These are phyloP conservation scores for Maniola hyperantus DNA, from an alignment of 2,888 invertebrate genomes.

Conservation along the genomic window DNA sequence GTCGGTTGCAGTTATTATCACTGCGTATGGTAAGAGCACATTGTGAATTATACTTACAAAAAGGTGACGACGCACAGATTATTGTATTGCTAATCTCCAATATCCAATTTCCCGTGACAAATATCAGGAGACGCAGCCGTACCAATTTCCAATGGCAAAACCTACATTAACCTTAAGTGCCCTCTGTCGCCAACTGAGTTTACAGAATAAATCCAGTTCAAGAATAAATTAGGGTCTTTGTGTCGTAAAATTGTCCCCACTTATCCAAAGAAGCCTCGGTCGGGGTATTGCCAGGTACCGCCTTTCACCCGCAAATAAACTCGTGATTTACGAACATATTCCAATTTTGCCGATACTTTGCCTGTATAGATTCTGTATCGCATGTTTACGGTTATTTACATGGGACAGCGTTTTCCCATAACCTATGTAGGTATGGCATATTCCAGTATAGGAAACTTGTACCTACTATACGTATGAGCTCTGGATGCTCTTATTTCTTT, in stretches of 20 bases:
- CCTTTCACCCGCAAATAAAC: slow-evolving; percentile 55
- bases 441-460: background rate
- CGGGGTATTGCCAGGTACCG: slow-evolving; percentile 48
- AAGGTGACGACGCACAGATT: no score
- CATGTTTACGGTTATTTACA: slow-evolving; percentile 18
- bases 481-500: no score
- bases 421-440: background rate
- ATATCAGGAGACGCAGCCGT: slow-evolving; percentile 65
- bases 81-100: slow-evolving; percentile 45
- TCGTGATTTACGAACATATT: slow-evolving; percentile 58
- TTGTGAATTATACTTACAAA: background rate
- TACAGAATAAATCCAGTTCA: slow-evolving; percentile 75
- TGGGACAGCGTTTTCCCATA: background rate
- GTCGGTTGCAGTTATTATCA: no score
- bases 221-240: slow-evolving; percentile 80
- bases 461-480: no score
- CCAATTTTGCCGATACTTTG: slow-evolving; percentile 37
- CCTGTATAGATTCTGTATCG: slow-evolving; percentile 21
- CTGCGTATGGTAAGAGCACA: no score
- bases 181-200: slow-evolving; percentile 72
- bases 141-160: slow-evolving; percentile 77
- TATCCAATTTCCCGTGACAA: slow-evolving; percentile 72
- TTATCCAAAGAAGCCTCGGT: slow-evolving; percentile 39
- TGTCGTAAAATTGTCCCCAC: slow-evolving; percentile 65
- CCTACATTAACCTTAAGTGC: slow-evolving; percentile 77